Evolutionary conservation across 2,888 invertebrate species (phyloP), one percentile per base, ranked within the genome.

Genomic region (Nomada ruficornis): DNA sequence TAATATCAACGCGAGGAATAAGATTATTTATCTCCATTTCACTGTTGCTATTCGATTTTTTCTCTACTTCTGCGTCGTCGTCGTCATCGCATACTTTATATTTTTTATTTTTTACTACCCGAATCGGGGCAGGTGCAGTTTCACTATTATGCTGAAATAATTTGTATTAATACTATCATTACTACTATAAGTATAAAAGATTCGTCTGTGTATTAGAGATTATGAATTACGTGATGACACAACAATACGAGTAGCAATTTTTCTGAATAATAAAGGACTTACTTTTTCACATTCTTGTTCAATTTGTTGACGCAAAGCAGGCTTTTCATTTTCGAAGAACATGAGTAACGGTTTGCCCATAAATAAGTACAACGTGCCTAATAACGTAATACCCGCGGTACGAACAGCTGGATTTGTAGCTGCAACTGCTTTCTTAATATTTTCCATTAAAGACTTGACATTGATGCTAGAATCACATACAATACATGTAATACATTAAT

Each of bases 281-380:
- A 96, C 95, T 93, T 98, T 98, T 80, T 98, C 98, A 89, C 98
- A 96, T 92, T 98, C 98, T 26, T 96, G 95, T 92, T 97, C 97
- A 79, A 98, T 98, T 92, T 97, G 97, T 88, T 98, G 97, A 63
- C 96, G 95, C 0, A 98, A 94, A 0, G 97, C 96, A 0, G 98
- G 96, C 91, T 98, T 98, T 93, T 98, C 98, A 85, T 95, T 96
- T 87, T 98, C 98, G 90, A 98, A 98, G 91, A 97, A 97, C 90
- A 95, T 95, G 86, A 97, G 95, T 0, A 98, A 92, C 1, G 95
- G 95, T 18, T 96, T 96, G 0, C 98, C 98, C 94, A 98, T 96
- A 90, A 97, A 98, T 87, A 98, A 94, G 64, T 97, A 97, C 90
- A 98, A 94, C 0, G 96, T 96, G 0, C 98, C 98, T 1, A 97